Percentiles rank a stretch among this genome's conserved stretches.
Conservation (phyloP, 2,797 vertebrate species). For the Coendou prehensilis region DNA sequence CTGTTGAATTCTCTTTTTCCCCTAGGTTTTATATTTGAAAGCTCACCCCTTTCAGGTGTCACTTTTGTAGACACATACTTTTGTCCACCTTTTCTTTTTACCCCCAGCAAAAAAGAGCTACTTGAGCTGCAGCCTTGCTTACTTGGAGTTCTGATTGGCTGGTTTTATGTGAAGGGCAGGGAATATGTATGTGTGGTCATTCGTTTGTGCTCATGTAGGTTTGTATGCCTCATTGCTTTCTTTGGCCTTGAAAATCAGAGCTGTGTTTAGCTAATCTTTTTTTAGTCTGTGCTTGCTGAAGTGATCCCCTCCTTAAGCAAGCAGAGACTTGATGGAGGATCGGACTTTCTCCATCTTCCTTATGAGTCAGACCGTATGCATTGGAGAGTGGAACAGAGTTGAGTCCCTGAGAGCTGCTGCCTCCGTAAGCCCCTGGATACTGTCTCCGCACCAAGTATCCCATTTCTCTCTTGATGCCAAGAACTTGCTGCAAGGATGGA, state of each 20-base stretch:
- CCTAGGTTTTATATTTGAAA: neutral
- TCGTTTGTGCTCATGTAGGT: neutral
- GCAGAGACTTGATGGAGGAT: neutral
- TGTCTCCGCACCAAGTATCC: slow-evolving; percentile 13
- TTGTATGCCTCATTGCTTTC: neutral
- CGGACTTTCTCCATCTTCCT: neutral
- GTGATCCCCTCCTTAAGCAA: neutral
- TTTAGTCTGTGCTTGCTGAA: neutral
- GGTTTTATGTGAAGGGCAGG: neutral
- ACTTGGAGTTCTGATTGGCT: too few species aligned
- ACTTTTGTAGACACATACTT: neutral
- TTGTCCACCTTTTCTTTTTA: neutral
- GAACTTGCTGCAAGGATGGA: neutral
- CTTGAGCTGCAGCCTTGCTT: neutral
- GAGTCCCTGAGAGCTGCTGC: neutral
- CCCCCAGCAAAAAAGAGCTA: too few species aligned
- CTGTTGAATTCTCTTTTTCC: neutral
- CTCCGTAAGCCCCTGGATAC: neutral
- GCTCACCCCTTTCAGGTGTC: neutral
- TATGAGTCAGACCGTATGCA: neutral
- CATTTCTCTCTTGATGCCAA: slow-evolving; percentile 41
- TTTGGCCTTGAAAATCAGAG: slow-evolving; percentile 11
- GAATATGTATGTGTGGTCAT: neutral
- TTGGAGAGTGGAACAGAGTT: neutral
- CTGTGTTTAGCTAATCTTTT: neutral